Evolutionary conservation across 2,797 vertebrate genomes (phyloP).

Genomic region (Sebastes aleutianus): DNA sequence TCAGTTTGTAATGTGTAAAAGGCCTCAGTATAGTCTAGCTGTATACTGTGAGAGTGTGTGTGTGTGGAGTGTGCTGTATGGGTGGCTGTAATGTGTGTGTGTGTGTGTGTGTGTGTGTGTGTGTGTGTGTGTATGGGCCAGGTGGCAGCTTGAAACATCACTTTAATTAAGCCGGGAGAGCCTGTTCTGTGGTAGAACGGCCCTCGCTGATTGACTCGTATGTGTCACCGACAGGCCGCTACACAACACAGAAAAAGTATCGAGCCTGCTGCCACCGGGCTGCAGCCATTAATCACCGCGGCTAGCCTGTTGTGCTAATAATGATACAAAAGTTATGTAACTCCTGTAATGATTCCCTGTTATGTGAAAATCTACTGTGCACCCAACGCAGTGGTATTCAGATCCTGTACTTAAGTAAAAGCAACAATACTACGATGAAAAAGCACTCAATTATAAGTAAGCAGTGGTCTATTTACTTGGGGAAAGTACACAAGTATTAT

Average conservation of each 20-base stretch:
- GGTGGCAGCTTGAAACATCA: conserved; percentile 69
- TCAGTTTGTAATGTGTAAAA: conserved; percentile 3
- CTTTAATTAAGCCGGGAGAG: conserved; percentile 59
- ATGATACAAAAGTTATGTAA: conserved; percentile 19
- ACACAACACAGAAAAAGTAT: conserved; percentile 16
- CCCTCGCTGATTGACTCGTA: conserved; percentile 59
- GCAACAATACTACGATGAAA: background rate
- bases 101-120: background rate
- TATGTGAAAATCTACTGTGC: background rate
- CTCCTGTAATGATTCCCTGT: background rate
- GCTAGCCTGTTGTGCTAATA: background rate
- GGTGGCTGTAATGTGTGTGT: conserved; percentile 1
- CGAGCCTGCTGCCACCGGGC: background rate
- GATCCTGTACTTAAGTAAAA: background rate
- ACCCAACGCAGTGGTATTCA: background rate
- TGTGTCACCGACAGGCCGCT: conserved; percentile 33
- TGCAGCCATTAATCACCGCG: conserved; percentile 37
- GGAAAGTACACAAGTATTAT: background rate
- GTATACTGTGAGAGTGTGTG: background rate
- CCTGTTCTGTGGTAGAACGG: conserved; percentile 22
- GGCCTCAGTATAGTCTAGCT: background rate
- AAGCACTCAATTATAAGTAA: background rate
- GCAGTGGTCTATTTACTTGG: background rate
- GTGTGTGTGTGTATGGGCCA: conserved; percentile 15
- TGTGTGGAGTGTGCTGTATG: background rate